phyloP scores from a whole-genome alignment of 2,888 invertebrate genomes.

The Temnothorax rugatulus region DNA sequence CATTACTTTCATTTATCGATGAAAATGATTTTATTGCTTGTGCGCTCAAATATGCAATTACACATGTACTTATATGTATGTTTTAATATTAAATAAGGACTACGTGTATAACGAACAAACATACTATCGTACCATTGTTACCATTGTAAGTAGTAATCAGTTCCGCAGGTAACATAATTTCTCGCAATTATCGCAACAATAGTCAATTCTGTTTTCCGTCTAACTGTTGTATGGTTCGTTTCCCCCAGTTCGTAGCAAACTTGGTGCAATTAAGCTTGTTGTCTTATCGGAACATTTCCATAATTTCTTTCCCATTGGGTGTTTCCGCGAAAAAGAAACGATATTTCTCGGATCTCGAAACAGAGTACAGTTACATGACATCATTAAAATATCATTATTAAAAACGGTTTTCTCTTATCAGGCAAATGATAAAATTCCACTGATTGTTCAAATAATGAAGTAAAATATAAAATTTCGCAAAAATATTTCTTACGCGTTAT shows the following conservation, averaged over 20 bases:
- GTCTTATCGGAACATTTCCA: constrained; percentile 76
- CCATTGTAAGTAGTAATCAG: constrained; percentile 60
- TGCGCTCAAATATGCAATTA: background rate
- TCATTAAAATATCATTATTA: constrained; percentile 6
- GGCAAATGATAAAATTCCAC: background rate
- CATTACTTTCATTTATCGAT: constrained; percentile 7
- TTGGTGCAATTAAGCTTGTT: constrained; percentile 75
- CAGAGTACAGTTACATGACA: background rate
- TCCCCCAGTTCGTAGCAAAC: constrained; percentile 57
- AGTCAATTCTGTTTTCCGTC: constrained; percentile 71
- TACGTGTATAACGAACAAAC: constrained; percentile 13
- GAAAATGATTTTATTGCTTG: constrained; percentile 17
- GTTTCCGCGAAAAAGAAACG: constrained; percentile 70
- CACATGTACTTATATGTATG: background rate
- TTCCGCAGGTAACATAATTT: constrained; percentile 62
- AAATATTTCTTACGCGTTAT: background rate
- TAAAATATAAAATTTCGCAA: background rate
- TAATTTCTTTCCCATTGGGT: constrained; percentile 78
- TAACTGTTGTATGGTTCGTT: constrained; percentile 65
- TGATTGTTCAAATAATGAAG: background rate
- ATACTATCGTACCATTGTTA: constrained; percentile 27
- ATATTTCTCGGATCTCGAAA: constrained; percentile 1
- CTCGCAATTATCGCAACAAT: constrained; percentile 78
- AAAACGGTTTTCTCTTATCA: background rate
- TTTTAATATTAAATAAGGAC: constrained; percentile 23